Conservation (phyloP, 1,140 invertebrate genomes). For the Papilio xuthus region DNA sequence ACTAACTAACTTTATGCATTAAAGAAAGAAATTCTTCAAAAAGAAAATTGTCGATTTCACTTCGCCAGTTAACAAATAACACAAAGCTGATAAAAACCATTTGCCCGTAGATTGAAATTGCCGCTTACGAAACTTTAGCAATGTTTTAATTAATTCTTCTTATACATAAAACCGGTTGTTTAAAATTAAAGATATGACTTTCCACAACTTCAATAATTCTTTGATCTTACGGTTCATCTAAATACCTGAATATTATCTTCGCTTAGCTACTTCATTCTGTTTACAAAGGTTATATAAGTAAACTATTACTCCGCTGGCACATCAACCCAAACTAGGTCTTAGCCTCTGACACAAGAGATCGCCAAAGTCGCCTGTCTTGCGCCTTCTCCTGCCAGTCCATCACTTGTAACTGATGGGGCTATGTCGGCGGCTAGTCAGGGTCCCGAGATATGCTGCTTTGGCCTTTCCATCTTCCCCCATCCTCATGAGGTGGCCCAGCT, state of each 20-base stretch:
- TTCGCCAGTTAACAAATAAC: conserved; percentile 16
- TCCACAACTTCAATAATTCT: conserved; percentile 16
- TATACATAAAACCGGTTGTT: neutral
- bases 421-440: no score
- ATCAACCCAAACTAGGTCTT: no score
- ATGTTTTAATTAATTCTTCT: conserved; percentile 30
- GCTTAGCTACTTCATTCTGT: neutral
- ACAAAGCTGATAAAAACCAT: conserved; percentile 21
- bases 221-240: conserved; percentile 25
- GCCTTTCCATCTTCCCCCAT: no score
- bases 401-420: no score
- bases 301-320: no score
- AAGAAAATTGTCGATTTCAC: neutral
- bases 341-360: no score
- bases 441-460: no score
- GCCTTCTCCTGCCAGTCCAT: no score
- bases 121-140: conserved; percentile 11
- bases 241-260: neutral
- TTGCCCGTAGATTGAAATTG: conserved; percentile 23
- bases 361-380: no score
- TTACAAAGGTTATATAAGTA: neutral
- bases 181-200: conserved; percentile 24
- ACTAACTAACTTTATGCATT: neutral
- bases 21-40: conserved; percentile 15
- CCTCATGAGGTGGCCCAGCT: no score